Conservation (phyloP, 2,888 invertebrate species). For the Thalpophila matura region DNA sequence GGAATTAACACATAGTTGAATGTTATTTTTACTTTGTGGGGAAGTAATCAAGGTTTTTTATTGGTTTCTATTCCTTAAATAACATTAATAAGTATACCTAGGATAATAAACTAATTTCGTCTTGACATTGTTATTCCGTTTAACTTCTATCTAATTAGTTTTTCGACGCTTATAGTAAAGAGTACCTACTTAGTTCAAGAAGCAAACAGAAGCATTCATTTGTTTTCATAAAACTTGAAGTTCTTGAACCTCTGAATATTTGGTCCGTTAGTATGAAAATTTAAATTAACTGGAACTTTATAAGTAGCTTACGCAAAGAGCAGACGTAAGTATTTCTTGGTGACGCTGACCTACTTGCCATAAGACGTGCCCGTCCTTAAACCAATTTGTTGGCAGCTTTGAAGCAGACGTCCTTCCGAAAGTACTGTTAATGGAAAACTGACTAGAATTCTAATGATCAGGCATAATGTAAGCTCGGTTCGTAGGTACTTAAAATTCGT, state of each 20-base stretch:
- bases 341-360: constrained; percentile 42
- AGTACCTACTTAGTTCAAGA: background rate
- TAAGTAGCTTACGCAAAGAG: constrained; percentile 10
- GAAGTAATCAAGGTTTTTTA: background rate
- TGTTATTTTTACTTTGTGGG: background rate
- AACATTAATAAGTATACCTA: background rate
- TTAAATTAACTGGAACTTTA: background rate
- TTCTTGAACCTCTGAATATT: background rate
- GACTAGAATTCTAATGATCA: constrained; percentile 58
- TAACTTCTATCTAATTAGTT: background rate
- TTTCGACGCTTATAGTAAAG: background rate
- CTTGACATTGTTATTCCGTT: constrained; percentile 25
- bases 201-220: background rate
- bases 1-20: background rate
- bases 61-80: background rate
- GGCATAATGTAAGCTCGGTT: constrained; percentile 27
- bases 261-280: background rate
- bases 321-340: background rate
- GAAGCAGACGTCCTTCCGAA: constrained; percentile 46
- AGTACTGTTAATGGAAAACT: constrained; percentile 53
- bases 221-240: background rate
- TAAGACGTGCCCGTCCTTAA: constrained; percentile 50
- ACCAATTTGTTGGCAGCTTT: constrained; percentile 51
- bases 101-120: constrained; percentile 4
- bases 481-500: constrained; percentile 17